Conservation (phyloP, 2,797 vertebrate genomes). For the Ceryle rudis region DNA sequence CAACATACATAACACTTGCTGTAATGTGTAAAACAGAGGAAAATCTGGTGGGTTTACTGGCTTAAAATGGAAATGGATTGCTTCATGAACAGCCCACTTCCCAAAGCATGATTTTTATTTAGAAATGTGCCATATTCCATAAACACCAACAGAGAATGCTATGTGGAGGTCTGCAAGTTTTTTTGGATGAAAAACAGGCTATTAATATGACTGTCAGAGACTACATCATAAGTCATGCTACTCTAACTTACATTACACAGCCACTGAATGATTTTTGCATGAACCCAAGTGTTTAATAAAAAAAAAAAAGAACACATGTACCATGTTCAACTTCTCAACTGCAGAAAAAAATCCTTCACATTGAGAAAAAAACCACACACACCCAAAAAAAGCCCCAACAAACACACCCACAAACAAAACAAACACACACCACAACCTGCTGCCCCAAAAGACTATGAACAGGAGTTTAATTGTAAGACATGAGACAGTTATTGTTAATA, state of each 20-base stretch:
- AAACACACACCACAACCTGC: background rate
- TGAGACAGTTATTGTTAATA: background rate
- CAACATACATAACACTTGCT: background rate
- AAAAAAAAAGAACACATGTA: background rate
- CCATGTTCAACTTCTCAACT: background rate
- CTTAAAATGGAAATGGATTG: slow-evolving; percentile 2
- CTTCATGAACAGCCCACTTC: background rate
- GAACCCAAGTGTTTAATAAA: background rate
- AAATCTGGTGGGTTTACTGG: background rate
- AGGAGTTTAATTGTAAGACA: background rate
- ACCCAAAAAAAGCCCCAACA: background rate
- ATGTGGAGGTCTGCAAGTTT: background rate
- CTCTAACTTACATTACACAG: background rate
- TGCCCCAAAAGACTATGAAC: background rate
- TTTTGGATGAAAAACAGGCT: background rate
- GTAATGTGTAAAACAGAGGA: background rate
- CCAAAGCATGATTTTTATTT: background rate
- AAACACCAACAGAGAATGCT: background rate
- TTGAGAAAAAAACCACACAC: background rate
- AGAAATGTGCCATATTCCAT: background rate
- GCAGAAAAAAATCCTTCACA: background rate
- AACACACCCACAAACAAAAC: background rate
- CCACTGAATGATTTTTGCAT: background rate
- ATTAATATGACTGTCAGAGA: background rate
- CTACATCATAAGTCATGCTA: background rate